Conservation (phyloP, 2,113 vertebrate species). For the Callionymus lyra region DNA sequence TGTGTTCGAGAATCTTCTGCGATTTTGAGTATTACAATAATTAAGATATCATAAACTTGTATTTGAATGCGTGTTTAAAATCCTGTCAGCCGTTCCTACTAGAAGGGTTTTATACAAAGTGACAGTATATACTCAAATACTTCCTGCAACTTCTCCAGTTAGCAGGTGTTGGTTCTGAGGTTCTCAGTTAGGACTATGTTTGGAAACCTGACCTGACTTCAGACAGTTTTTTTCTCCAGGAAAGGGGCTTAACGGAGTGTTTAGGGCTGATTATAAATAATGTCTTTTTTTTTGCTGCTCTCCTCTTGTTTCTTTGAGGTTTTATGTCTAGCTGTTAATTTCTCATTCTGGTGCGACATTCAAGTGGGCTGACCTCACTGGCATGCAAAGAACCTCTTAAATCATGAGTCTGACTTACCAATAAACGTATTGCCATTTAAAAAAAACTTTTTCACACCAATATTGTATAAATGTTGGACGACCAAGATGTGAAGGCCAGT, state of each 20-base stretch:
- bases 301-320: constrained; percentile 7
- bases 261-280: too few relatives aligned
- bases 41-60: too few relatives aligned
- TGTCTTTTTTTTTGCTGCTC: background rate
- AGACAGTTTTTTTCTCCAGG: constrained; percentile 1
- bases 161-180: background rate
- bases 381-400: background rate
- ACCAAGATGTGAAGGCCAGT: too few relatives aligned
- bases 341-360: constrained; percentile 31
- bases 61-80: too few relatives aligned
- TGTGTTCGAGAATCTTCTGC: too few relatives aligned
- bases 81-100: background rate
- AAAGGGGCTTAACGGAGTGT: constrained; percentile 6
- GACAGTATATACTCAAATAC: constrained; percentile 13
- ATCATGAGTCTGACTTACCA: too few relatives aligned
- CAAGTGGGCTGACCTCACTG: constrained; percentile 20
- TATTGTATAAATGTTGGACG: too few relatives aligned
- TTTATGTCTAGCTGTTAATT: constrained; percentile 23
- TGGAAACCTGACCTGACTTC: constrained; percentile 24
- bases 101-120: constrained; percentile 11
- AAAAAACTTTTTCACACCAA: too few relatives aligned
- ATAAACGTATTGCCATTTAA: too few relatives aligned
- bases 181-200: constrained; percentile 16
- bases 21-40: too few relatives aligned
- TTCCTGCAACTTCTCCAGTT: constrained; percentile 10